Evolutionary conservation across 2,113 vertebrate genomes (phyloP).

Genomic region (Ciconia boyciana): DNA sequence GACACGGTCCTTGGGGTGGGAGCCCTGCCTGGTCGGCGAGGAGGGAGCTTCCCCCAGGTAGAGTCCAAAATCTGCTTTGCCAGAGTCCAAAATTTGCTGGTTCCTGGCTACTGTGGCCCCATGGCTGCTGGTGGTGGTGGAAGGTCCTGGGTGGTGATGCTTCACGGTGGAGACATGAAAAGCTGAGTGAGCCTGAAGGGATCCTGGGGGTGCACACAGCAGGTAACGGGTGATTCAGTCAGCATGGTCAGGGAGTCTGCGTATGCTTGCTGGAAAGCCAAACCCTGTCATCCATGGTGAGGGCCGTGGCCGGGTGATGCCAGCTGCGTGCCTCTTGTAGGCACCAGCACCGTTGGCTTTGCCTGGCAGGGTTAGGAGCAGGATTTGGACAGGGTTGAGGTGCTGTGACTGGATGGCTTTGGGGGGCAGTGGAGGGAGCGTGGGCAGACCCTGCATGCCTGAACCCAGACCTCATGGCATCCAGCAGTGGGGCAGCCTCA

Average conservation of each 20-base stretch:
- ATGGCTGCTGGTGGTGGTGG: background rate
- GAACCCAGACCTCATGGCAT: background rate
- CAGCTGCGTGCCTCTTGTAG: background rate
- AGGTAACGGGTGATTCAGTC: rapidly evolving
- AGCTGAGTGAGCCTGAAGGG: background rate
- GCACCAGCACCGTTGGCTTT: background rate
- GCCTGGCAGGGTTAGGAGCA: background rate
- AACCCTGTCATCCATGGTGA: rapidly evolving
- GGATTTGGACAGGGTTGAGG: background rate
- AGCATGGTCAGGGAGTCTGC: background rate
- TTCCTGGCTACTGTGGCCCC: background rate
- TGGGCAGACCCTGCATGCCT: background rate
- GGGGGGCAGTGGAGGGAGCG: background rate
- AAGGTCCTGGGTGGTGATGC: background rate
- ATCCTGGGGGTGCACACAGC: background rate
- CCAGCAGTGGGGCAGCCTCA: background rate
- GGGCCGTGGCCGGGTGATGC: background rate
- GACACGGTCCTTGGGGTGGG: rapidly evolving
- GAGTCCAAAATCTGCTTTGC: background rate
- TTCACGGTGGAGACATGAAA: background rate
- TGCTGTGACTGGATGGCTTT: background rate
- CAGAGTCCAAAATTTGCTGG: background rate
- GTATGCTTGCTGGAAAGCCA: rapidly evolving
- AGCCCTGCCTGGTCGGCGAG: background rate
- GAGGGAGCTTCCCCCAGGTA: background rate